Evolutionary conservation across 2,113 vertebrate species (phyloP).

Genomic region (Parotia lawesii): DNA sequence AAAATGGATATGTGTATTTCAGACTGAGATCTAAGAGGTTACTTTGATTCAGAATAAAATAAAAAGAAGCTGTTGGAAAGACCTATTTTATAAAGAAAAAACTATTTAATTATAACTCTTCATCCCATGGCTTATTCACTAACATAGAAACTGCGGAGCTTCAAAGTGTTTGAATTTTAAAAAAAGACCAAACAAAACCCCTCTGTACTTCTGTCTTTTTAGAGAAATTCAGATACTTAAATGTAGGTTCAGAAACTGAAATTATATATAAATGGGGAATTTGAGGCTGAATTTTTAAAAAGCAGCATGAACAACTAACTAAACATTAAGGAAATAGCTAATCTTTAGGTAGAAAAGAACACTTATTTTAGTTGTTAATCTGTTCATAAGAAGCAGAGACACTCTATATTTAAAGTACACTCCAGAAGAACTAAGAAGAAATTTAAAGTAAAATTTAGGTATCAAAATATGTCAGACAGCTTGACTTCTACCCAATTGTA

Average conservation of each 20-base stretch:
- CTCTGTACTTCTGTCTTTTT: conserved; percentile 10
- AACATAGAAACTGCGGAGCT: background rate
- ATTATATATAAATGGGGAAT: background rate
- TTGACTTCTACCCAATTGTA: conserved; percentile 2
- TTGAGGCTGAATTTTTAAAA: background rate
- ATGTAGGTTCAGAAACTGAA: conserved; percentile 38
- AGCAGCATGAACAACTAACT: conserved; percentile 1
- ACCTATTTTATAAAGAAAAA: conserved; percentile 24
- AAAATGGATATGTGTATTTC: conserved; percentile 34
- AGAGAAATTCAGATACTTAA: conserved; percentile 20
- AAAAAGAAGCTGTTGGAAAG: background rate
- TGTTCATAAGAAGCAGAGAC: background rate
- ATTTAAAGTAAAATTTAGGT: background rate
- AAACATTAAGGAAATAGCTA: background rate
- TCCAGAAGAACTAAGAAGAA: background rate
- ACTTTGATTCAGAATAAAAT: conserved; percentile 29
- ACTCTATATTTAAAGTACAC: background rate
- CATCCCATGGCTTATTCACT: background rate
- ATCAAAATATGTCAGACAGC: background rate
- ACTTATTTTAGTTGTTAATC: conserved; percentile 25
- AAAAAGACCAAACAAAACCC: background rate
- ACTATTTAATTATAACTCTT: conserved; percentile 39
- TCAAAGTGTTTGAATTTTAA: conserved; percentile 1
- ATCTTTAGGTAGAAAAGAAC: background rate
- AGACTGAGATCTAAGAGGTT: conserved; percentile 36